Conservation (phyloP, 2,888 invertebrate species). For the Leucozona laternaria region DNA sequence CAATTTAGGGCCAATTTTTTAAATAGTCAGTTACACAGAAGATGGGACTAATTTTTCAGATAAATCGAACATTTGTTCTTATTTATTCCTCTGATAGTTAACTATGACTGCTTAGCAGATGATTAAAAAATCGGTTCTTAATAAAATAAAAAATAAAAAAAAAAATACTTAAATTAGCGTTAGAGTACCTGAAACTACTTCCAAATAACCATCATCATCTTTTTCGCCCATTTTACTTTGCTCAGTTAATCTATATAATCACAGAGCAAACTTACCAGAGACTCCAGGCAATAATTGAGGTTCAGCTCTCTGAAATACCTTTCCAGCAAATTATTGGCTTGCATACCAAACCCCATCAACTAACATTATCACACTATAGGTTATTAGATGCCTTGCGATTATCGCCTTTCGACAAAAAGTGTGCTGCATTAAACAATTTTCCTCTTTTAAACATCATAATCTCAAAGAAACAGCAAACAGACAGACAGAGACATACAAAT, state of each 20-base stretch:
- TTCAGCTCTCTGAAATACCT: slow-evolving; percentile 1
- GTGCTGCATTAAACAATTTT: slow-evolving; percentile 6
- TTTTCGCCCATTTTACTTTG: background rate
- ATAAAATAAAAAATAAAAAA: too few species aligned
- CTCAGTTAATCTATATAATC: slow-evolving; percentile 6
- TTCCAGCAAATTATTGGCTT: slow-evolving; percentile 3
- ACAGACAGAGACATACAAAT: slow-evolving; percentile 31
- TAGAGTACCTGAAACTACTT: background rate
- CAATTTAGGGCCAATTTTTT: too few species aligned
- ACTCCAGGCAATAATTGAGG: background rate
- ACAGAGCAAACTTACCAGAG: background rate
- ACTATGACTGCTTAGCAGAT: too few species aligned
- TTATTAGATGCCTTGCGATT: slow-evolving; percentile 26
- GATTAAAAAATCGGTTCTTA: too few species aligned
- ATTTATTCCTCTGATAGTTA: too few species aligned
- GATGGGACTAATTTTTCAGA: too few species aligned
- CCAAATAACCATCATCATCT: background rate
- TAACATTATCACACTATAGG: slow-evolving; percentile 18
- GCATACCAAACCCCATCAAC: background rate
- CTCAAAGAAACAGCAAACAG: background rate
- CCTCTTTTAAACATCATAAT: slow-evolving; percentile 30
- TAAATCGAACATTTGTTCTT: too few species aligned
- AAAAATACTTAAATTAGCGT: background rate
- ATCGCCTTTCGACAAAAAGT: slow-evolving; percentile 12
- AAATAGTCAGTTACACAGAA: too few species aligned